A percentile compares a stretch with the other conserved stretches of the same genome.
phyloP scores from a whole-genome alignment of 2,797 vertebrate species.

The Pagetopsis macropterus region DNA sequence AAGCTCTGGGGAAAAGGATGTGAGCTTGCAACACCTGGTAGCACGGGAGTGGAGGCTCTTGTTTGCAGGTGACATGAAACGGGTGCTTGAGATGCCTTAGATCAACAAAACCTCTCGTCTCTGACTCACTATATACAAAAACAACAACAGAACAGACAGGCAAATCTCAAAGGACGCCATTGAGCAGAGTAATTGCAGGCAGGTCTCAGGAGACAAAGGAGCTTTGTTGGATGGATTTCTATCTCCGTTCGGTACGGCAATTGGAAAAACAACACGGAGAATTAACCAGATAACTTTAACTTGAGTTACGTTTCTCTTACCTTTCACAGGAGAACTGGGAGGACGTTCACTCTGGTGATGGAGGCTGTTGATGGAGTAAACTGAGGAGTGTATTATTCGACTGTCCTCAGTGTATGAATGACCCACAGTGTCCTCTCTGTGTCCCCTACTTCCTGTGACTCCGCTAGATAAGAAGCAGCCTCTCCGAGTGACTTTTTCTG shows the following conservation, averaged over 20 bases:
- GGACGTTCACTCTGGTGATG: constrained; percentile 34
- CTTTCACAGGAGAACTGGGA: constrained; percentile 31
- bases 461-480: constrained; percentile 1
- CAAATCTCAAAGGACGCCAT: constrained; percentile 59
- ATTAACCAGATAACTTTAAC: background rate
- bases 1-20: constrained; percentile 5
- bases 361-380: constrained; percentile 37
- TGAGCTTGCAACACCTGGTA: background rate
- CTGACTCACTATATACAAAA: background rate
- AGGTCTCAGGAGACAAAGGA: constrained; percentile 65
- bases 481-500: constrained; percentile 22
- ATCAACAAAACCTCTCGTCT: background rate
- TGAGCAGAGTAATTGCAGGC: constrained; percentile 55
- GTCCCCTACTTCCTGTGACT: constrained; percentile 24
- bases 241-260: constrained; percentile 16
- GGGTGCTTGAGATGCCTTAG: background rate
- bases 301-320: constrained; percentile 20
- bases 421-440: constrained; percentile 4
- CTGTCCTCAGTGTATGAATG: constrained; percentile 1
- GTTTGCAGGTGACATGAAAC: background rate
- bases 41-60: background rate
- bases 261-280: background rate
- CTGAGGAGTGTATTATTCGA: constrained; percentile 30
- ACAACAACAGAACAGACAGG: constrained; percentile 38
- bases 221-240: constrained; percentile 59